Evolutionary conservation across 2,113 vertebrate genomes (phyloP), one percentile per base, ranked within the genome.

Genomic region (Rhombomys opimus): DNA sequence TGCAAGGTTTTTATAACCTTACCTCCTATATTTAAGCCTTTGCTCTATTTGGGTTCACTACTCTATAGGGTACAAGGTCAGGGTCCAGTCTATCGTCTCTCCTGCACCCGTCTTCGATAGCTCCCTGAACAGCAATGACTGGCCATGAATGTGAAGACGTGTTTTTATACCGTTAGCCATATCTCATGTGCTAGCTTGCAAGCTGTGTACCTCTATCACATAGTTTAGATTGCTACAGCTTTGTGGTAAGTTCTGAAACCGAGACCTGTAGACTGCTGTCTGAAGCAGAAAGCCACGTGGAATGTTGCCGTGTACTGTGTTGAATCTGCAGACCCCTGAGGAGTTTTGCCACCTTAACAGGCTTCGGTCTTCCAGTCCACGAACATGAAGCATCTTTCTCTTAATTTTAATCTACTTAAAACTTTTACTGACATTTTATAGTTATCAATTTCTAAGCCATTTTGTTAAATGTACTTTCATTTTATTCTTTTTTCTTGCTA

Each of bases 211-310:
- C 20, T 87, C 32, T 76, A 70, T 52, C 72, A 95, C 67, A 86
- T 7, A 76, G 32, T 82, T 73, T 90, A 38, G 17, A 81, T 88
- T 92, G 52, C 46, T 70, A 0, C 38, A 70, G 52, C 46, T 94
- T 95, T 94, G 65, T 46, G 52, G 52, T 81, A 92, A 91, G 72
- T 86, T 96, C 88, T 92, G 30, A 95, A 96, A 87, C 77, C 77
- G 46, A 50, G 25, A 95, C 46, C 10, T 35, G 1, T 82, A 50
- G 93, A 46, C 17, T 9, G 73, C 50, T 54, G 89, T 95, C 46
- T 93, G 25, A 50, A 35, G 7, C 9, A 35, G 61, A 90, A 59
- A 65, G 13, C 12, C 63, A 80, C 9, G 20, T 95, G 63, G 22
- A 85, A 76, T 76, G 77, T 81, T 61, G 23, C 25, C 90, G 54